A percentile compares a stretch with the other conserved stretches of the same genome.
These are phyloP conservation scores for Paralvinella palmiformis DNA, from an alignment of 1,140 invertebrate genomes.

Conservation along the genomic window DNA sequence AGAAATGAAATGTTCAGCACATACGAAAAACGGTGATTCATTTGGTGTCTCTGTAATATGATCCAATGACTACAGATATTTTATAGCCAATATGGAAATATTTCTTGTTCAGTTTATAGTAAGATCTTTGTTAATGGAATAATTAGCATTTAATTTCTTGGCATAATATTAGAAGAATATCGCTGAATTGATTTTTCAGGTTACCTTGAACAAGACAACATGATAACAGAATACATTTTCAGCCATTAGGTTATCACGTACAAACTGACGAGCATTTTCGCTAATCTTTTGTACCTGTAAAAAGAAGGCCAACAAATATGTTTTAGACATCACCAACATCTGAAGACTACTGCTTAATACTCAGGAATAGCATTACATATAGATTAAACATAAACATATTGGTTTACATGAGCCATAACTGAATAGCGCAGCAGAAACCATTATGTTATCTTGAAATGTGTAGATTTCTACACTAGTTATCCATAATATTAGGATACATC, in stretches of 20 bases:
- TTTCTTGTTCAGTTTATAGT: constrained; percentile 49
- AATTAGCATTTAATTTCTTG: background rate
- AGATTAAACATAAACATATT: background rate
- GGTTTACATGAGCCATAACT: too few species aligned
- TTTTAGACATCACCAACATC: background rate
- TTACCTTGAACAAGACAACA: constrained; percentile 63
- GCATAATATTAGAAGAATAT: background rate
- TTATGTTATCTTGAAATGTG: background rate
- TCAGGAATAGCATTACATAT: background rate
- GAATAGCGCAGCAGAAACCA: background rate
- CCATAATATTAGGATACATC: background rate
- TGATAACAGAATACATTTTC: constrained; percentile 87
- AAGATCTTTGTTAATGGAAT: background rate
- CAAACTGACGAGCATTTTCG: constrained; percentile 66
- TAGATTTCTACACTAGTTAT: background rate
- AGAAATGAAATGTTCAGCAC: constrained; percentile 8
- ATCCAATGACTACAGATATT: background rate
- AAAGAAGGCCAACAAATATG: constrained; percentile 13
- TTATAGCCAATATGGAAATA: constrained; percentile 9
- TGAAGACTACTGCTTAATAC: background rate
- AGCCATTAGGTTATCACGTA: constrained; percentile 72
- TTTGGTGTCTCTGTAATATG: background rate
- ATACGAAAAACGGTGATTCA: constrained; percentile 12
- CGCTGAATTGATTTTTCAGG: background rate
- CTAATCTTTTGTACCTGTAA: constrained; percentile 62